Base-by-base conservation (phyloP, 2,888 invertebrate species). In the Cataglyphis cursor region DNA sequence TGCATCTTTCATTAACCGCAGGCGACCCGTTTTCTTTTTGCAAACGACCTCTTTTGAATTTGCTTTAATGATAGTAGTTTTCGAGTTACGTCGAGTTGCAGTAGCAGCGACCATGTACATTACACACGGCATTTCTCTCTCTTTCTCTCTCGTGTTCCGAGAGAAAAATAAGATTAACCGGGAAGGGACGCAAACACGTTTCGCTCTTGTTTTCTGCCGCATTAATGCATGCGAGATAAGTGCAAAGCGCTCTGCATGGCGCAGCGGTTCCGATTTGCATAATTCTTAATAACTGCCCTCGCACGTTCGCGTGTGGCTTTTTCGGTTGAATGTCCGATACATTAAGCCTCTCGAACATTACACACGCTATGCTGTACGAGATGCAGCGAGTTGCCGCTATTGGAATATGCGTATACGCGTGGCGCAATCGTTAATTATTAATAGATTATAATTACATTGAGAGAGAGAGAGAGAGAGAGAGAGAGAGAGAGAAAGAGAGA, bases 201-300 rank as follows among this genome's bases (percentile, higher is more conserved):
- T 78, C 70, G 70, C 70, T 59, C 70, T 78, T 78, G 78, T 70
- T 80, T 44, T 70, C 72, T 35, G 72, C 44, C 72, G 35, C 59
- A 80, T 70, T 80, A 76, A 61, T 72, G 59, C 44, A 80, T 35
- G 59, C 76, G 54, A 76, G 68, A 76, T 66, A 76, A 76, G 41
- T 68, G 68, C 35, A 61, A 72, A 80, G 59, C 38, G 68, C 35
- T 54, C 81, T 41, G 35, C 41, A 28, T 38, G 38, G 57, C 41
- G 48, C 44, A 68, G 73, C 57, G 68, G 83, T 75, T 24, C 78
- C 41, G 62, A 57, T 54, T 87, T 81, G 64, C 64, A 74, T 80
- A 85, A 87, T 70, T 78, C 78, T 75, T 78, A 81, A 81, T 78
- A 81, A 87, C 82, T 73, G 61, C 28, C 28, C 28, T 18, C 61